These are phyloP conservation scores for Callinectes sapidus DNA, from an alignment of 2,888 invertebrate species.

Conservation along the genomic window DNA sequence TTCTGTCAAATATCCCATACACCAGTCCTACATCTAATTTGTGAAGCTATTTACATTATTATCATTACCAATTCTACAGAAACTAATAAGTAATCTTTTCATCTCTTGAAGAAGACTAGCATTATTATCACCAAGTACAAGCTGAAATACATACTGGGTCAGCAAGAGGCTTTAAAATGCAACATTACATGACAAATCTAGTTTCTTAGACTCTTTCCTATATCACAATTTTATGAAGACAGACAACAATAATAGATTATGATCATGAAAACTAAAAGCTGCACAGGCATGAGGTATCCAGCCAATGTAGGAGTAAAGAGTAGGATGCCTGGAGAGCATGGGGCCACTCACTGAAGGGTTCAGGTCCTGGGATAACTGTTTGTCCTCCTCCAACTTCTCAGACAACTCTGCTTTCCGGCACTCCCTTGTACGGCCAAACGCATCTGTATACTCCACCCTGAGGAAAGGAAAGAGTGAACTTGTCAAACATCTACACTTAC, in stretches of 20 bases:
- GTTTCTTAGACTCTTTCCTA: too few relatives aligned
- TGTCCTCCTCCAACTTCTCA: slow-evolving; percentile 82
- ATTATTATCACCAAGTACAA: too few relatives aligned
- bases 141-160: too few relatives aligned
- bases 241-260: background rate
- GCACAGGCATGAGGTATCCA: background rate
- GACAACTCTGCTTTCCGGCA: slow-evolving; percentile 87
- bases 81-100: too few relatives aligned
- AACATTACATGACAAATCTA: too few relatives aligned
- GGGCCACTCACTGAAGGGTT: slow-evolving; percentile 16
- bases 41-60: too few relatives aligned
- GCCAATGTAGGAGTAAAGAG: background rate
- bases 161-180: too few relatives aligned
- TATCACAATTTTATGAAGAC: background rate
- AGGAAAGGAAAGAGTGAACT: slow-evolving; percentile 62
- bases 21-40: too few relatives aligned
- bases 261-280: background rate
- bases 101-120: too few relatives aligned
- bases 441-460: slow-evolving; percentile 93
- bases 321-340: background rate
- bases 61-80: too few relatives aligned
- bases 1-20: too few relatives aligned
- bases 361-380: slow-evolving; percentile 68
- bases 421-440: slow-evolving; percentile 89
- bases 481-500: background rate